These are phyloP conservation scores for Andrena camellia DNA, from an alignment of 2,888 invertebrate genomes.

Conservation along the genomic window DNA sequence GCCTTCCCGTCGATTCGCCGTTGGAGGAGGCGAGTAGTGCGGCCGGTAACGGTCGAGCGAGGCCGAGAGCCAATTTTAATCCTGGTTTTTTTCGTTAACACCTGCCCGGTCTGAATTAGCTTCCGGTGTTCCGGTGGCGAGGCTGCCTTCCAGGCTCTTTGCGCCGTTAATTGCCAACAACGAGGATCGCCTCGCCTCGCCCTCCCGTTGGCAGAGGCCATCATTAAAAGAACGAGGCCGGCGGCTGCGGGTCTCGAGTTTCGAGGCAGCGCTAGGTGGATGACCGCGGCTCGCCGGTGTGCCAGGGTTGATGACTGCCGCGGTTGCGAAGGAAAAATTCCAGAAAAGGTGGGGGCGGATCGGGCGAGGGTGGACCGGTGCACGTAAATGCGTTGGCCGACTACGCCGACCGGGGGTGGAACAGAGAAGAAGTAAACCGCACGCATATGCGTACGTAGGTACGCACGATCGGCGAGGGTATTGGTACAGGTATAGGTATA, in stretches of 20 bases:
- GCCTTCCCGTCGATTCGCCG: neutral
- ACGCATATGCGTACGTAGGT: conserved; percentile 52
- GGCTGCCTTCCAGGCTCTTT: conserved; percentile 47
- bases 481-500: conserved; percentile 49
- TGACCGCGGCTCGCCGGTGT: conserved; percentile 67
- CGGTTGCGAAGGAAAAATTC: conserved; percentile 73
- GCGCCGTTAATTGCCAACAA: conserved; percentile 66
- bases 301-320: conserved; percentile 71
- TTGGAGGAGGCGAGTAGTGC: neutral
- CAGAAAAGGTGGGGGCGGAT: conserved; percentile 65
- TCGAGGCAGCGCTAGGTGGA: conserved; percentile 69
- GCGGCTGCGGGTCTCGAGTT: conserved; percentile 68
- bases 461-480: conserved; percentile 60
- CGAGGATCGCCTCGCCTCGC: conserved; percentile 48
- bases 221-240: conserved; percentile 69
- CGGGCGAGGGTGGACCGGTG: conserved; percentile 51
- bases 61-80: conserved; percentile 10
- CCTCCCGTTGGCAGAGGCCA: conserved; percentile 47
- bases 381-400: conserved; percentile 55
- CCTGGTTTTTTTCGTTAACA: conserved; percentile 17
- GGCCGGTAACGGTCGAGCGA: neutral
- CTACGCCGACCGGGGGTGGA: conserved; percentile 30
- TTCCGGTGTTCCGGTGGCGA: conserved; percentile 47
- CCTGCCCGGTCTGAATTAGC: conserved; percentile 38
- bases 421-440: conserved; percentile 44